These are phyloP conservation scores for Melikaiella ostensackeni DNA, from an alignment of 2,888 invertebrate genomes.

Conservation along the genomic window DNA sequence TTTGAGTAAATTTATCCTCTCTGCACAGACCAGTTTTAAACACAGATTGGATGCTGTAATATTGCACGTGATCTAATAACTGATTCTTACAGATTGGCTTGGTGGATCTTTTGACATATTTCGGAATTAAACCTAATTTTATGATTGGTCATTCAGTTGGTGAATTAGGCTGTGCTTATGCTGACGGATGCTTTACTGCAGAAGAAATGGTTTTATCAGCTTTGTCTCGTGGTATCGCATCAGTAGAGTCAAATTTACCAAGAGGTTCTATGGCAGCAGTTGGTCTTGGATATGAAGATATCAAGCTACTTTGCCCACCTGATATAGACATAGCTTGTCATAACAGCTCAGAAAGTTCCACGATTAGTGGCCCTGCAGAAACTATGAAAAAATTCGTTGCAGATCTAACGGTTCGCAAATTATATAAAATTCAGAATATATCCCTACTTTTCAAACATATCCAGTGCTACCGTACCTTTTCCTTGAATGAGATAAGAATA, in stretches of 20 bases:
- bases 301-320: slow-evolving; percentile 84
- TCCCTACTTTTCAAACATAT: too few species aligned
- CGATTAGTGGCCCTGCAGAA: slow-evolving; percentile 88
- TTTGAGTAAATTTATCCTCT: too few species aligned
- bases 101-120: slow-evolving; percentile 81
- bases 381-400: too few species aligned
- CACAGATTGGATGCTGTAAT: too few species aligned
- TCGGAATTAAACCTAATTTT: slow-evolving; percentile 84
- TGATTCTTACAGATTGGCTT: slow-evolving; percentile 79
- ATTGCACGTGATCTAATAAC: too few species aligned
- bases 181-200: too few species aligned
- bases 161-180: too few species aligned
- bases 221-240: slow-evolving; percentile 67
- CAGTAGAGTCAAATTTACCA: too few species aligned
- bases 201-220: slow-evolving; percentile 68
- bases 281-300: slow-evolving; percentile 80
- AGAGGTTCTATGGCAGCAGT: too few species aligned
- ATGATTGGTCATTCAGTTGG: slow-evolving; percentile 90
- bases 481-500: too few species aligned
- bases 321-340: slow-evolving; percentile 92
- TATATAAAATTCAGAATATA: neutral
- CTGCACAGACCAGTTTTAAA: too few species aligned
- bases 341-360: slow-evolving; percentile 90
- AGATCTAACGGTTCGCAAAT: slow-evolving; percentile 76
- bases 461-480: too few species aligned